Percentiles rank a stretch among this genome's conserved stretches.
Conservation (phyloP, 30 jellyfish, hydroid and myxozoan species). For the Euphysa ruthae region DNA sequence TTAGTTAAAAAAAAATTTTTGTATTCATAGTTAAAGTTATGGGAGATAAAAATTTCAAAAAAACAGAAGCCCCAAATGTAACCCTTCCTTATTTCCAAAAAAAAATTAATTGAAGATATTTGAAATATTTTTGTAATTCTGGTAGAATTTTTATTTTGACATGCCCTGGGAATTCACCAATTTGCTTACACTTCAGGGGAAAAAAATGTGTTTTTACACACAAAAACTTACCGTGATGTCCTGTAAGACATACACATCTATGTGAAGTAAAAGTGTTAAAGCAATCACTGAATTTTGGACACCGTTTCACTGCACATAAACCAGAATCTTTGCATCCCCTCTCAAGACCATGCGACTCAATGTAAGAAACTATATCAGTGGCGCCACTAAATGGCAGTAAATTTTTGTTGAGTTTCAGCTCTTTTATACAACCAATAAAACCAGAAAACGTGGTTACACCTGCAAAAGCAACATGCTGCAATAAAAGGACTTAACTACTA, state of each 20-base stretch:
- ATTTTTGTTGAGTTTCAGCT: slow-evolving; percentile 53
- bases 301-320: slow-evolving; percentile 46
- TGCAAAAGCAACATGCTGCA: too few relatives aligned
- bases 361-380: slow-evolving; percentile 42
- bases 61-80: too few relatives aligned
- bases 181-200: too few relatives aligned
- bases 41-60: too few relatives aligned
- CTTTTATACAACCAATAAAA: slow-evolving; percentile 79
- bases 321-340: slow-evolving; percentile 83
- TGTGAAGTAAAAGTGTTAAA: slow-evolving; percentile 74
- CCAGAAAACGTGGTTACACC: slow-evolving; percentile 48
- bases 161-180: too few relatives aligned
- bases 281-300: slow-evolving; percentile 89
- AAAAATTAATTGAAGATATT: too few relatives aligned
- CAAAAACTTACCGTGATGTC: slow-evolving; percentile 62
- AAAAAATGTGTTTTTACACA: neutral
- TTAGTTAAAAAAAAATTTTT: too few relatives aligned
- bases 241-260: slow-evolving; percentile 85
- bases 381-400: slow-evolving; percentile 80
- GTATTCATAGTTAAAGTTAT: too few relatives aligned
- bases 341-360: slow-evolving; percentile 51
- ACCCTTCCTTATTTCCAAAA: too few relatives aligned
- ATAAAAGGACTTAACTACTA: too few relatives aligned
- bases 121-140: too few relatives aligned
- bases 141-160: too few relatives aligned